Percentiles rank a stretch among this genome's conserved stretches.
phyloP scores from a whole-genome alignment of 92 coral and sea anemone genomes.

The Bergia puertoricense region DNA sequence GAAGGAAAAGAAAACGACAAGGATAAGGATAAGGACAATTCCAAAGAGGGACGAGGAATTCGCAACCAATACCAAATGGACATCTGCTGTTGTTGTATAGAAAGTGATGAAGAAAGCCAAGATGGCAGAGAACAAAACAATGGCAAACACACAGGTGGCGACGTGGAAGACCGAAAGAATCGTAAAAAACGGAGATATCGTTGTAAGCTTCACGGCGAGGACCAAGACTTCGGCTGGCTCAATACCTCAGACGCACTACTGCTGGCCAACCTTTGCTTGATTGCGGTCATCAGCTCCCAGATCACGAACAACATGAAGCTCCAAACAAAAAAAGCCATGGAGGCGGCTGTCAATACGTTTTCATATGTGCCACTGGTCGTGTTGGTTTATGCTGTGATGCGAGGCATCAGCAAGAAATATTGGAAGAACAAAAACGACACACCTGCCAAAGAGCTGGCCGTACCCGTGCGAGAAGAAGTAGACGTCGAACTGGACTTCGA shows the following conservation, averaged over 20 bases:
- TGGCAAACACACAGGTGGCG: background rate
- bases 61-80: background rate
- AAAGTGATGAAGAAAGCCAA: background rate
- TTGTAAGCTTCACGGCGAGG: conserved; percentile 35
- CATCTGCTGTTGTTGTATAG: background rate
- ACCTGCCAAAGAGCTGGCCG: background rate
- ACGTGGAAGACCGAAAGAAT: background rate
- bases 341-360: conserved; percentile 3
- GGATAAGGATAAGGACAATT: background rate
- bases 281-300: conserved; percentile 38
- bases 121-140: background rate
- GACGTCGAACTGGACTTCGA: too few species aligned
- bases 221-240: conserved; percentile 45
- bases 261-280: conserved; percentile 38
- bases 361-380: conserved; percentile 38
- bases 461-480: too few species aligned
- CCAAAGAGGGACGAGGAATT: background rate
- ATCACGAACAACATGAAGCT: background rate
- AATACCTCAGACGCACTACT: conserved; percentile 46
- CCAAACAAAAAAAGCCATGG: conserved; percentile 14
- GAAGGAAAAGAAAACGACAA: background rate
- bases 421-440: background rate
- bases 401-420: conserved; percentile 18
- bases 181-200: background rate
- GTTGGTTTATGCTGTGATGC: conserved; percentile 41